Percentiles rank a stretch among this genome's conserved stretches.
These are phyloP conservation scores for Okamejei kenojei DNA, from an alignment of 2,797 vertebrate genomes.

Conservation along the genomic window DNA sequence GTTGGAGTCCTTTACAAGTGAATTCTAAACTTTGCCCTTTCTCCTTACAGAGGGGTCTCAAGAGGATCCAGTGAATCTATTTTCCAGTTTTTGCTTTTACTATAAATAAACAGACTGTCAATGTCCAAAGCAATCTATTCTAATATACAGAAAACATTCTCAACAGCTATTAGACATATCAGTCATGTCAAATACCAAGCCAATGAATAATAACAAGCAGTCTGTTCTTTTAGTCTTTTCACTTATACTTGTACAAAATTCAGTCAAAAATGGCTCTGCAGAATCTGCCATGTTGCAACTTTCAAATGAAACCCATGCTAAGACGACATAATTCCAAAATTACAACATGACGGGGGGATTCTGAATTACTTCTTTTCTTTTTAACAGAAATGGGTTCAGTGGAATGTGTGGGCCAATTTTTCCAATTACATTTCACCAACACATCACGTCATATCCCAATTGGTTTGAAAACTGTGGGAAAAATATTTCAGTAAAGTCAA, in stretches of 20 bases:
- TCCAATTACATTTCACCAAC: neutral
- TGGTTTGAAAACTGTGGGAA: constrained; percentile 17
- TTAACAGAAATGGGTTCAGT: neutral
- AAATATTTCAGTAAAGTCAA: neutral
- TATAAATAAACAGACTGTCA: neutral
- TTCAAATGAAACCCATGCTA: neutral
- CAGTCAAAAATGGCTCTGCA: neutral
- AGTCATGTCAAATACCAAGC: neutral
- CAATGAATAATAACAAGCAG: neutral
- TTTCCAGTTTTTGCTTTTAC: constrained; percentile 17
- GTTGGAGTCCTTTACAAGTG: constrained; percentile 6
- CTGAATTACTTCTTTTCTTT: constrained; percentile 18
- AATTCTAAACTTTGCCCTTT: constrained; percentile 4
- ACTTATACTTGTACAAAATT: neutral
- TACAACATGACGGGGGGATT: neutral
- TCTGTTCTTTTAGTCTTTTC: neutral
- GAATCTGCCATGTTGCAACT: neutral
- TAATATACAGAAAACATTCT: neutral
- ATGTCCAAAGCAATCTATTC: constrained; percentile 6
- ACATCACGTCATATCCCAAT: neutral
- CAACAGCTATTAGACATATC: neutral
- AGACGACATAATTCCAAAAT: neutral
- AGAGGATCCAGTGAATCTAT: neutral
- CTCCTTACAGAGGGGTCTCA: neutral
- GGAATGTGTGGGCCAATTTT: neutral